phyloP scores from a whole-genome alignment of 2,113 vertebrate genomes.

The Psittacula cyanocephala region DNA sequence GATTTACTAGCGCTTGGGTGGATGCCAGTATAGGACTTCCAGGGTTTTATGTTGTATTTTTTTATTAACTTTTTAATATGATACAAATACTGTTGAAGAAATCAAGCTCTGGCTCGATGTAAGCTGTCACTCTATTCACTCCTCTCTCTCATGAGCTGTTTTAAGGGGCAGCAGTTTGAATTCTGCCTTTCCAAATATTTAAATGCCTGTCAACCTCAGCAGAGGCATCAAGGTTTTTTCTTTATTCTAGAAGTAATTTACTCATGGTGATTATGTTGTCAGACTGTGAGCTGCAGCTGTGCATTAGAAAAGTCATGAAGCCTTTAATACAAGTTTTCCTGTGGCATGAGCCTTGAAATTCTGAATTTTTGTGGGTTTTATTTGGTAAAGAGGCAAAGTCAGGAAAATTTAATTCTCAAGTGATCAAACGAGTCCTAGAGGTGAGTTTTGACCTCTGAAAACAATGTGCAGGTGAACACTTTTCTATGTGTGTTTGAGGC shows the following conservation, averaged over 20 bases:
- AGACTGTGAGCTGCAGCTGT: not conserved
- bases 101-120: not conserved
- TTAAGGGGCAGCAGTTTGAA: not conserved
- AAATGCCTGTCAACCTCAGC: not conserved
- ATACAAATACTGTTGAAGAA: not conserved
- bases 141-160: not conserved
- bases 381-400: not conserved
- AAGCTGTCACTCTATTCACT: not conserved
- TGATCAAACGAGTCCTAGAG: not conserved
- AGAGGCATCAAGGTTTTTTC: not conserved
- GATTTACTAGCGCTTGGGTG: not conserved
- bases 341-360: not conserved
- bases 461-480: not conserved
- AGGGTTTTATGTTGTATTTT: not conserved
- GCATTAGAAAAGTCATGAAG: not conserved
- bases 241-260: not conserved
- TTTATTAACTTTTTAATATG: not conserved
- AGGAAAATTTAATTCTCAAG: not conserved
- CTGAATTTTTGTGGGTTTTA: not conserved
- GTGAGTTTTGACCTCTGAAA: not conserved
- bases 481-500: not conserved
- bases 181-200: slow-evolving; percentile 30
- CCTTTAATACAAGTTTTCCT: not conserved
- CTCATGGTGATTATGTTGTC: not conserved
- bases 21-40: not conserved